Conservation (phyloP, 2,888 invertebrate species). For the Callimorpha dominula region DNA sequence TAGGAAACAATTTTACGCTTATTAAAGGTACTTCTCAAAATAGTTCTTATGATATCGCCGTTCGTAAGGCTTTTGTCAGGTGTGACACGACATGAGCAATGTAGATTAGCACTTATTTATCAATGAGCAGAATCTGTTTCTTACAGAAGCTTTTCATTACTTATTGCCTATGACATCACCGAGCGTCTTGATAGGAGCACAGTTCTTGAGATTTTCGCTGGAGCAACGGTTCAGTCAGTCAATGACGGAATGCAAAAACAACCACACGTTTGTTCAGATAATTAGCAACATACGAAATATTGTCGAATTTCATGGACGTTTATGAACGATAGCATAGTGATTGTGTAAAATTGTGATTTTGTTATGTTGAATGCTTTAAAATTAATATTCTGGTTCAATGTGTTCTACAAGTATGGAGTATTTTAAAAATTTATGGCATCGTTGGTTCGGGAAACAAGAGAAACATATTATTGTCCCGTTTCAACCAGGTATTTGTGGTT, state of each 20-base stretch:
- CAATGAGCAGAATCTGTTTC: slow-evolving; percentile 67
- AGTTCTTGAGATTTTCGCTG: slow-evolving; percentile 59
- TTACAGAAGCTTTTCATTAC: slow-evolving; percentile 66
- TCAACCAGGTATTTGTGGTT: slow-evolving; percentile 72
- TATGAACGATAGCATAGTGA: slow-evolving; percentile 23
- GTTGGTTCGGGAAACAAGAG: slow-evolving; percentile 71
- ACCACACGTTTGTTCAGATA: slow-evolving; percentile 71
- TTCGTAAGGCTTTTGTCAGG: slow-evolving; percentile 47
- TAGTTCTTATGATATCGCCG: slow-evolving; percentile 53
- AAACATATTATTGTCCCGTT: slow-evolving; percentile 78
- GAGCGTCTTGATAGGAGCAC: slow-evolving; percentile 59
- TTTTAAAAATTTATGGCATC: slow-evolving; percentile 74
- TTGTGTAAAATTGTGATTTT: slow-evolving; percentile 38
- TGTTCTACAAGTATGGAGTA: slow-evolving; percentile 69
- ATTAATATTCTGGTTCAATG: slow-evolving; percentile 30
- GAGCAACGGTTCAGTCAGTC: slow-evolving; percentile 67
- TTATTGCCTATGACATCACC: slow-evolving; percentile 81
- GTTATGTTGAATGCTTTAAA: slow-evolving; percentile 27
- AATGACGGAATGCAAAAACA: slow-evolving; percentile 68
- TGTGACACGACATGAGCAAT: slow-evolving; percentile 60
- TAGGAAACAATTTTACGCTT: slow-evolving; percentile 19
- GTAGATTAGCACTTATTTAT: slow-evolving; percentile 56
- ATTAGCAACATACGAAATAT: slow-evolving; percentile 66
- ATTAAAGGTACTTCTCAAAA: slow-evolving; percentile 15
- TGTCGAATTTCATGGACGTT: slow-evolving; percentile 39